A percentile compares a stretch with the other conserved stretches of the same genome.
Conservation (phyloP, 2,888 invertebrate genomes). For the Drosophila mayaguana region DNA sequence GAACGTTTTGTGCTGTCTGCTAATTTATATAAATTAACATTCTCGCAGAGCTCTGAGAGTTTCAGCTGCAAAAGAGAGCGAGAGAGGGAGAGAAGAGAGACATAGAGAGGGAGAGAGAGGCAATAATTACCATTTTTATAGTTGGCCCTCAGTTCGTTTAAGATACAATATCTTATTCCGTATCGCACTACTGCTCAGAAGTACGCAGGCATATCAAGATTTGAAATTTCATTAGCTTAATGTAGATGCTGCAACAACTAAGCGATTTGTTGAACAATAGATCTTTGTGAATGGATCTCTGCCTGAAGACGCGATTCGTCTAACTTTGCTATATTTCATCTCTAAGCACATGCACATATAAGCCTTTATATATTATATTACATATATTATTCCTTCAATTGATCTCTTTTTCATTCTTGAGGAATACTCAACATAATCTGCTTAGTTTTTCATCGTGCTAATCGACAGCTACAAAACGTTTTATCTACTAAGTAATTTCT, state of each 20-base stretch:
- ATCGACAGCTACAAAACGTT: neutral
- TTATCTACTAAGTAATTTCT: neutral
- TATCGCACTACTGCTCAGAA: neutral
- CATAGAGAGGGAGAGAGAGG: neutral
- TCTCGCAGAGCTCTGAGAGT: neutral
- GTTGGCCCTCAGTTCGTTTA: neutral
- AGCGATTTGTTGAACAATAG: neutral
- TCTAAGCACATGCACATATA: neutral
- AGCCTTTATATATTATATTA: neutral
- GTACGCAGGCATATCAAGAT: neutral
- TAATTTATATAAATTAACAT: constrained; percentile 1
- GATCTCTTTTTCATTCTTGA: no score
- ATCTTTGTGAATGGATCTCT: constrained; percentile 5
- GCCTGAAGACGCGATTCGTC: no score
- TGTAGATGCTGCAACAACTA: constrained; percentile 2
- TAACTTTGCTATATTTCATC: neutral
- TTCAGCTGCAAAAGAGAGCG: neutral
- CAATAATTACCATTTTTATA: neutral
- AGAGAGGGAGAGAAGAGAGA: neutral
- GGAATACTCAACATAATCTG: no score
- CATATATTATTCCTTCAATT: neutral
- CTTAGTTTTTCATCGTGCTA: neutral
- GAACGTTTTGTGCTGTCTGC: neutral
- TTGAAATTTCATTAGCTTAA: neutral
- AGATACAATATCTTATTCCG: neutral